Percentiles rank a stretch among this genome's conserved stretches.
phyloP scores from a whole-genome alignment of 1,140 invertebrate genomes.

The Geopemphigus sp. region DNA sequence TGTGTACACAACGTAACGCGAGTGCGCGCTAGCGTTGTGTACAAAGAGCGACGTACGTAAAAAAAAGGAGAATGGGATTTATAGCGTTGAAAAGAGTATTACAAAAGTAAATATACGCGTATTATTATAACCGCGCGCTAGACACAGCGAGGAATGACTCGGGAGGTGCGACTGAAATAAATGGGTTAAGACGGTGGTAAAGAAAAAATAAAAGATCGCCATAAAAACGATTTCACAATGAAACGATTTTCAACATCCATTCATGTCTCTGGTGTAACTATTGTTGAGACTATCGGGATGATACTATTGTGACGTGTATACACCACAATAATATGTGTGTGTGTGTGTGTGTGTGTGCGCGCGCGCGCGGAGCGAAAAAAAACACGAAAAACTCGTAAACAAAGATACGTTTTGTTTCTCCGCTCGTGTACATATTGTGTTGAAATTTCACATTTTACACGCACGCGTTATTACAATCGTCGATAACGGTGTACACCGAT shows the following conservation, averaged over 20 bases:
- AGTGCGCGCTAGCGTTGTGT: too few species aligned
- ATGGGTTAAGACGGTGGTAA: slow-evolving; percentile 37
- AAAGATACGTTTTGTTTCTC: slow-evolving; percentile 29
- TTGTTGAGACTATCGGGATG: slow-evolving; percentile 38
- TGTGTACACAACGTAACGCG: too few species aligned
- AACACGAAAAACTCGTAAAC: slow-evolving; percentile 38
- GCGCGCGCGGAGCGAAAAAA: neutral
- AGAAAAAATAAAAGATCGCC: slow-evolving; percentile 34
- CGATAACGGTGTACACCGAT: neutral
- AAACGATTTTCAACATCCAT: slow-evolving; percentile 47
- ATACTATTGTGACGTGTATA: slow-evolving; percentile 27
- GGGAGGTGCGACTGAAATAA: slow-evolving; percentile 38
- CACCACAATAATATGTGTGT: slow-evolving; percentile 1
- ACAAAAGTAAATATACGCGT: slow-evolving; percentile 34
- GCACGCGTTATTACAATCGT: neutral
- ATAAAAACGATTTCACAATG: slow-evolving; percentile 48
- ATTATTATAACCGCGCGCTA: neutral
- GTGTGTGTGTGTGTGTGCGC: too few species aligned
- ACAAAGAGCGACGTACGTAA: neutral
- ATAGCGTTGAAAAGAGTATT: slow-evolving; percentile 31
- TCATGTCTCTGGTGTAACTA: slow-evolving; percentile 6
- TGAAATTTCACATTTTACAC: slow-evolving; percentile 33
- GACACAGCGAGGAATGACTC: slow-evolving; percentile 16
- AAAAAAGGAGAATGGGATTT: slow-evolving; percentile 14
- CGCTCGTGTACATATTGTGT: neutral